Percentiles rank a stretch among this genome's conserved stretches.
Evolutionary conservation across 2,888 invertebrate genomes (phyloP).

Genomic region (Spicauda simplicius): DNA sequence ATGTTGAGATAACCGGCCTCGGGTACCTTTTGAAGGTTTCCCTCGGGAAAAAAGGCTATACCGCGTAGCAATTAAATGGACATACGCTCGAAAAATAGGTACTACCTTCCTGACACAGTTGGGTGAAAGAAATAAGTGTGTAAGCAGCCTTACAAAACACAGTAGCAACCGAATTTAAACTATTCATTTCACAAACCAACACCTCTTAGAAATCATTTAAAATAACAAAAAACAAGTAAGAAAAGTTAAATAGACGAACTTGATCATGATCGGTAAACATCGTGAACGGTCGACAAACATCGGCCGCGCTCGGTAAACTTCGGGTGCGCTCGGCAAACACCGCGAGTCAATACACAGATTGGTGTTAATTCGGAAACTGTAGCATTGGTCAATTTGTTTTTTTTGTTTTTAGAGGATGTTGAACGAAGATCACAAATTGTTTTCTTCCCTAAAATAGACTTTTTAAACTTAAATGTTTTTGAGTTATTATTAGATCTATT

Average conservation of each 20-base stretch:
- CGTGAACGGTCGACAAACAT: conserved; percentile 39
- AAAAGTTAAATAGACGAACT: conserved; percentile 4
- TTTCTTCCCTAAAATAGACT: too few relatives aligned
- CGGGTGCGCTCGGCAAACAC: conserved; percentile 38
- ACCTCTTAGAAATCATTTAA: not conserved
- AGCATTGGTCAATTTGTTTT: conserved; percentile 41
- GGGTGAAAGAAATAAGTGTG: too few relatives aligned
- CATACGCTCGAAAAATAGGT: too few relatives aligned
- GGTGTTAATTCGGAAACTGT: conserved; percentile 51
- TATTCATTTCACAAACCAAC: not conserved
- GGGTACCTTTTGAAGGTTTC: too few relatives aligned
- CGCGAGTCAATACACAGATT: conserved; percentile 37
- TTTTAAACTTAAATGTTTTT: too few relatives aligned
- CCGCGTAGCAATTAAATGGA: too few relatives aligned
- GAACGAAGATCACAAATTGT: not conserved
- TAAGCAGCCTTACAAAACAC: too few relatives aligned
- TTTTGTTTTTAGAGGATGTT: conserved; percentile 6
- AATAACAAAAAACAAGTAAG: not conserved
- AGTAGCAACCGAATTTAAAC: not conserved
- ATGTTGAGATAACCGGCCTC: too few relatives aligned
- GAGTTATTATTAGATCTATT: too few relatives aligned
- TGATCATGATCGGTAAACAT: conserved; percentile 42
- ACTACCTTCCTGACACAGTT: too few relatives aligned
- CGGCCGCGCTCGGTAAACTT: conserved; percentile 41
- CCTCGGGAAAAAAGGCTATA: too few relatives aligned